Evolutionary conservation across 2,797 vertebrate species (phyloP).

Genomic region (Moxostoma hubbsi): DNA sequence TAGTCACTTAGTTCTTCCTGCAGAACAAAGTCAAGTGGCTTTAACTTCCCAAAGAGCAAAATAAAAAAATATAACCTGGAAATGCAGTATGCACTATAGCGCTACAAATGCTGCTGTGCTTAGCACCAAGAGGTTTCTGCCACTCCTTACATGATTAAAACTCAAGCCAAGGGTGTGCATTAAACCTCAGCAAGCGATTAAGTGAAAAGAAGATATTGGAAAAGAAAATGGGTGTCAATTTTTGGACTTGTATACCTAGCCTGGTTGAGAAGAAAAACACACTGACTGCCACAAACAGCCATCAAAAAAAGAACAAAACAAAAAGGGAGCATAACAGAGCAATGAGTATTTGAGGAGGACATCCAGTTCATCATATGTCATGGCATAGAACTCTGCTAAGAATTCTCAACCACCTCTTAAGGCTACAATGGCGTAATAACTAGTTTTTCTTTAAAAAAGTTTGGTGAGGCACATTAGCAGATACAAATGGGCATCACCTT

Average conservation of each 20-base stretch:
- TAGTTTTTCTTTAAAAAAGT: slow-evolving; percentile 13
- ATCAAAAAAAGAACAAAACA: slow-evolving; percentile 75
- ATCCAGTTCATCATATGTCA: slow-evolving; percentile 74
- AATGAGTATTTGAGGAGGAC: slow-evolving; percentile 59
- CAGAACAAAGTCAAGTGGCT: slow-evolving; percentile 73
- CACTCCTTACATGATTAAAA: slow-evolving; percentile 54
- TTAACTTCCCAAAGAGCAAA: slow-evolving; percentile 50
- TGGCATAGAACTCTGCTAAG: slow-evolving; percentile 63
- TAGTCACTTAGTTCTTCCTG: slow-evolving; percentile 69
- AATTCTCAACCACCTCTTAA: slow-evolving; percentile 69
- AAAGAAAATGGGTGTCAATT: slow-evolving; percentile 4
- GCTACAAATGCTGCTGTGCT: slow-evolving; percentile 68
- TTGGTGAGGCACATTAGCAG: slow-evolving; percentile 52
- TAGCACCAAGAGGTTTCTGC: slow-evolving; percentile 67
- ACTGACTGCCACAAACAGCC: slow-evolving; percentile 71
- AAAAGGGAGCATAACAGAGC: slow-evolving; percentile 60
- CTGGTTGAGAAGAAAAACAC: slow-evolving; percentile 56
- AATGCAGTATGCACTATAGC: slow-evolving; percentile 51
- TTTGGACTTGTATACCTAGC: slow-evolving; percentile 39
- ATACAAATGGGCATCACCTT: slow-evolving; percentile 55
- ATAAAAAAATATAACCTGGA: slow-evolving; percentile 35
- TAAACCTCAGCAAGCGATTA: slow-evolving; percentile 70
- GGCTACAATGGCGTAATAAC: slow-evolving; percentile 69
- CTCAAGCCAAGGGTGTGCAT: slow-evolving; percentile 41
- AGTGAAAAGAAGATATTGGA: slow-evolving; percentile 27